Evolutionary conservation across 2,797 vertebrate genomes (phyloP).

Genomic region (Halcyon chelicuti): DNA sequence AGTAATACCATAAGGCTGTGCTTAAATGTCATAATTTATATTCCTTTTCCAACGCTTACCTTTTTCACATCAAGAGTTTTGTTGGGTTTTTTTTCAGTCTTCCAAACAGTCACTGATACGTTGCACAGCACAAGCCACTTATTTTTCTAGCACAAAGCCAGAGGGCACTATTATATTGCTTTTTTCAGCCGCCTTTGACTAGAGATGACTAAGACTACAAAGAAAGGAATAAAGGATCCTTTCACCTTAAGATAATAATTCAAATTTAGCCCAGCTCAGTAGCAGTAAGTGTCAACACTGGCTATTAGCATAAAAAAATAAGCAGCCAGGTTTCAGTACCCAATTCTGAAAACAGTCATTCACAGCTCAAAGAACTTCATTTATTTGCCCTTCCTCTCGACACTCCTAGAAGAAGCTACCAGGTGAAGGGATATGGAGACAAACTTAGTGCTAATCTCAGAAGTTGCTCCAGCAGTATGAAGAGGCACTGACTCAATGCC

Average conservation of each 20-base stretch:
- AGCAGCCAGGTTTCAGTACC: neutral
- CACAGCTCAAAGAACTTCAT: neutral
- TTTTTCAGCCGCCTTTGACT: conserved; percentile 7
- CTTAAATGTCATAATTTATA: neutral
- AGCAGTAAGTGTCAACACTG: neutral
- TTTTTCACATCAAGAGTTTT: neutral
- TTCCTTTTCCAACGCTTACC: neutral
- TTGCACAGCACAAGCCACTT: neutral
- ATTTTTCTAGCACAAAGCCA: conserved; percentile 38
- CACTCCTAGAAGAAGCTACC: neutral
- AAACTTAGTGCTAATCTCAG: neutral
- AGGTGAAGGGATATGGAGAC: neutral
- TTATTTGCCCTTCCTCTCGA: neutral
- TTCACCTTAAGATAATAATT: neutral
- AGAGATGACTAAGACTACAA: neutral
- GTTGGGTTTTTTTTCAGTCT: neutral
- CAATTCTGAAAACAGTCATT: neutral
- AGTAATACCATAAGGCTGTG: neutral
- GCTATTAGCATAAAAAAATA: neutral
- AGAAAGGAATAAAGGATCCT: conserved; percentile 3
- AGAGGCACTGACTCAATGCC: neutral
- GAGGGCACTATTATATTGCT: conserved; percentile 21
- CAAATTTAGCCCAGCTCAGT: neutral
- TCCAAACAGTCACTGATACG: neutral
- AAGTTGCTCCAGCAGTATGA: neutral